Evolutionary conservation across 2,888 invertebrate genomes (phyloP).

Genomic region (Gymnosoma rotundatum): DNA sequence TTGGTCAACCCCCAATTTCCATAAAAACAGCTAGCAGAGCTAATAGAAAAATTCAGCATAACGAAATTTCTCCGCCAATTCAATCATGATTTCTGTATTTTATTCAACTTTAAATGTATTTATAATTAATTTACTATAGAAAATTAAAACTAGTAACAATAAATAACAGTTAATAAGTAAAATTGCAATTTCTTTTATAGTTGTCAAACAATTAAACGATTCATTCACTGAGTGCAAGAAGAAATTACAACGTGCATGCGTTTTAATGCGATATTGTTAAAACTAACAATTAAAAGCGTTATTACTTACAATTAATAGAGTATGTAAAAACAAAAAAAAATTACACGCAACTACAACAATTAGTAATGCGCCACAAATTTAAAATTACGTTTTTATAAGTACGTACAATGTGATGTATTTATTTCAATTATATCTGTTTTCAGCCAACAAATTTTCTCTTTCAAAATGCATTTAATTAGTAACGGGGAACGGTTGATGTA

Average conservation of each 20-base stretch:
- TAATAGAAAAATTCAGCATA: no score
- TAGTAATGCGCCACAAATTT: constrained; percentile 55
- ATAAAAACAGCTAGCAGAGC: no score
- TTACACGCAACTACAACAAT: constrained; percentile 20
- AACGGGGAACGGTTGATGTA: constrained; percentile 31
- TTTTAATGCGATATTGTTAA: constrained; percentile 35
- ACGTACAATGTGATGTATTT: not conserved
- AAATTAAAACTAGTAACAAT: not conserved
- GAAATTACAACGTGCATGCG: constrained; percentile 42
- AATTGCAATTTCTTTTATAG: no score
- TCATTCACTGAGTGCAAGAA: constrained; percentile 47
- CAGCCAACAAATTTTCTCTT: constrained; percentile 43
- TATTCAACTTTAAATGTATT: no score
- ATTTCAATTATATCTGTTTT: constrained; percentile 6
- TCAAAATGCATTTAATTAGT: constrained; percentile 53
- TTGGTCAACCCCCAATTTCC: no score
- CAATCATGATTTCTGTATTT: no score
- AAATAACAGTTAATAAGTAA: not conserved
- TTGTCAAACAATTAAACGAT: constrained; percentile 47
- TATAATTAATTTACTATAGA: no score
- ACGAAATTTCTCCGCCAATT: no score
- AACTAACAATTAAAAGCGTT: constrained; percentile 68
- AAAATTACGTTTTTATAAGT: not conserved
- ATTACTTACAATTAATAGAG: constrained; percentile 65
- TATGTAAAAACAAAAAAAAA: constrained; percentile 18